A percentile compares a stretch with the other conserved stretches of the same genome.
Conservation (phyloP, 2,797 vertebrate genomes). For the Sebastiscus tertius region DNA sequence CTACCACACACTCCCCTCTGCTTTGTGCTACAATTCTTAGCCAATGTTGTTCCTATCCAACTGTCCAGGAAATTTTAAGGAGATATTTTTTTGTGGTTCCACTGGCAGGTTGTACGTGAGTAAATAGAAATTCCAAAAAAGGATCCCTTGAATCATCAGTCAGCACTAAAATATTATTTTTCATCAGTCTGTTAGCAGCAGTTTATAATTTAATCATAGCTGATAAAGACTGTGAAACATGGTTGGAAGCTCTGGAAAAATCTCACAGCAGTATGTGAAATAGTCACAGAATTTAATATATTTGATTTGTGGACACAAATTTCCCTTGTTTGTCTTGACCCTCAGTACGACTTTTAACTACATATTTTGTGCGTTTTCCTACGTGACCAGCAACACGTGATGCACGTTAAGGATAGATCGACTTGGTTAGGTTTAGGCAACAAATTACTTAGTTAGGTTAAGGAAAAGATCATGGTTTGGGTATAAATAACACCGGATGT, state of each 20-base stretch:
- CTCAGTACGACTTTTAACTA: too few relatives aligned
- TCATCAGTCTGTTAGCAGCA: not conserved
- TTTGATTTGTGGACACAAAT: too few relatives aligned
- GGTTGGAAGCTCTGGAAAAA: not conserved
- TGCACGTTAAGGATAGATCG: too few relatives aligned
- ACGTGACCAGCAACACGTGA: too few relatives aligned
- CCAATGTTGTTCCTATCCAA: not conserved
- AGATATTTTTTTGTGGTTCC: not conserved
- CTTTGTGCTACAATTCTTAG: not conserved
- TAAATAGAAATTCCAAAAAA: not conserved
- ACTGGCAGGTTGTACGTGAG: not conserved
- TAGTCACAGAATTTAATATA: too few relatives aligned
- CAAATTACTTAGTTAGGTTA: too few relatives aligned
- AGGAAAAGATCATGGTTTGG: too few relatives aligned
- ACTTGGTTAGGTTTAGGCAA: too few relatives aligned
- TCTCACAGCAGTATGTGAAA: too few relatives aligned
- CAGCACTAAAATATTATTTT: not conserved
- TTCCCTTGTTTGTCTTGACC: too few relatives aligned
- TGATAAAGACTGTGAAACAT: not conserved
- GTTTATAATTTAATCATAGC: not conserved
- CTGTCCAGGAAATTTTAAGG: not conserved
- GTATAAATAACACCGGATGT: accelerated
- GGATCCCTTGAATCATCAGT: not conserved
- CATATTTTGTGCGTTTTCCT: too few relatives aligned
- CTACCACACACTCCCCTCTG: not conserved